Evolutionary conservation across 1,140 invertebrate species (phyloP), one percentile per base, ranked within the genome.

Genomic region (Metaphire vulgaris): DNA sequence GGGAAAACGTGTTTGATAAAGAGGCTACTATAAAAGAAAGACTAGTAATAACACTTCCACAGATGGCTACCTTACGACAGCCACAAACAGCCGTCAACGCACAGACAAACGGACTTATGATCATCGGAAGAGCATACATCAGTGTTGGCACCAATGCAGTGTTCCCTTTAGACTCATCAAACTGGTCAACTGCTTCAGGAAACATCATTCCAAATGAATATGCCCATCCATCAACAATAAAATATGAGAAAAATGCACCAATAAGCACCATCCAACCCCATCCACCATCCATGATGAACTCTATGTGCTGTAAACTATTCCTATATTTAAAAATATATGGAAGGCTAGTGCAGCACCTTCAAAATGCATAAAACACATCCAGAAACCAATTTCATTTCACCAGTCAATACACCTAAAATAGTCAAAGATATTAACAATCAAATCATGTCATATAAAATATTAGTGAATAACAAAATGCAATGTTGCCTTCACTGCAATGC

Each of bases 1-100:
- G 91, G 79, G 90, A 88, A 34, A 96, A 88, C 74, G 90, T 92
- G 1, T 86, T 89, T 31, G 92, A 92, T 81, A 91, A 92, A 82
- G 90, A 92, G 0, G 91, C 92, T 0, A 92, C 79, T 0, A 90
- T 87, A 82, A 97, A 95, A 29, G 92, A 92, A 26, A 85, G 68
- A 66, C 89, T 88, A 32, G 90, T 75, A 97, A 86, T 15, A 95
- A 66, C 79, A 91, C 90, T 69, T 96, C 96, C 2, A 90, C 80
- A 32, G n/a, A 97, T 92, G 1, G 92, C 92, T 0, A 96, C 93
- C 14, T 89, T 85, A 68, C 94, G 89, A 86, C 97, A 97, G 21
- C 95, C 95, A 80, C 92, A 96, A 77, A 91, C 88, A 82, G 92
- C 92, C 2, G 87, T 85, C 74, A 96, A 85, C 0, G 92, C 92